Evolutionary conservation across 2,888 invertebrate genomes (phyloP).

Genomic region (Kryphioiulus occultus): DNA sequence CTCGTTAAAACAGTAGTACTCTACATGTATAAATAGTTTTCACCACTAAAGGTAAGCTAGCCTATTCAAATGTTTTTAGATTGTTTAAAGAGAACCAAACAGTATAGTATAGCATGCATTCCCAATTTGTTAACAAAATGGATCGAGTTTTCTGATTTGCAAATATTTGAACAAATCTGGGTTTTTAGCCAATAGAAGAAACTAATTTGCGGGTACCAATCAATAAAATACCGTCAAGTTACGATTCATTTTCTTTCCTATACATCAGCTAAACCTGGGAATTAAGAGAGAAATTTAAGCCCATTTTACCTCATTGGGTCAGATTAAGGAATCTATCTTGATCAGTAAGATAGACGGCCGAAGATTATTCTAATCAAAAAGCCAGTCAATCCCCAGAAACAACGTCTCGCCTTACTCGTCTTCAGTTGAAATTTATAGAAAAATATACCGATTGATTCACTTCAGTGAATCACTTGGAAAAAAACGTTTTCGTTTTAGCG

Average conservation of each 20-base stretch:
- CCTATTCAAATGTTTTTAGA: no score
- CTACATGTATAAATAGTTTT: no score
- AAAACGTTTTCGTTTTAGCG: not conserved
- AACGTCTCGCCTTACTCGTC: not conserved
- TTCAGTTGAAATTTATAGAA: not conserved
- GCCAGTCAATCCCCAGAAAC: not conserved
- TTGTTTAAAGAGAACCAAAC: no score
- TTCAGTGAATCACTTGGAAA: slow-evolving; percentile 7
- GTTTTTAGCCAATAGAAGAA: not conserved
- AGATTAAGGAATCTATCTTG: not conserved
- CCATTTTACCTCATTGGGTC: not conserved
- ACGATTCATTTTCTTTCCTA: not conserved
- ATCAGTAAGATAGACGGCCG: not conserved
- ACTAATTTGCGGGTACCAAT: not conserved
- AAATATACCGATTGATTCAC: not conserved
- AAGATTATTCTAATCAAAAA: not conserved
- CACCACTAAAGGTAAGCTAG: no score
- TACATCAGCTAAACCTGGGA: not conserved
- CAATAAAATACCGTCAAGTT: not conserved
- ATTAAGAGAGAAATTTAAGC: not conserved
- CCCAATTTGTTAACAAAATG: no score
- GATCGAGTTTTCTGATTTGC: no score
- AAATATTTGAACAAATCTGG: no score
- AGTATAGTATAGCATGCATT: no score
- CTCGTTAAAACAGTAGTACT: no score